A percentile compares a stretch with the other conserved stretches of the same genome.
phyloP scores from a whole-genome alignment of 2,888 invertebrate species.

The Oegoconia quadripuncta region DNA sequence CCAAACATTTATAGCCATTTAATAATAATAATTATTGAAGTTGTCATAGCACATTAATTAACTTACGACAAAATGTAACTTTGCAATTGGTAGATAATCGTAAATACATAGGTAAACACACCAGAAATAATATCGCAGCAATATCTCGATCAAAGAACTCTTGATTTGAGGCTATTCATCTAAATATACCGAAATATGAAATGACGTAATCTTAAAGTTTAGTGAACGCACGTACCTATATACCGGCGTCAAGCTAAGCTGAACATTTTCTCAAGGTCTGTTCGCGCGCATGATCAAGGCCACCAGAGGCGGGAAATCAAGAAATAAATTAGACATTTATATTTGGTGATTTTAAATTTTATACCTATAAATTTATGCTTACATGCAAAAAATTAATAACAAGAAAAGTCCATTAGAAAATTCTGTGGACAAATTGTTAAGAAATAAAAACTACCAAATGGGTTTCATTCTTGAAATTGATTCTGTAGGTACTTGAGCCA shows the following conservation, averaged over 20 bases:
- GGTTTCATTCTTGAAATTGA: no score
- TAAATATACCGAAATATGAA: constrained; percentile 52
- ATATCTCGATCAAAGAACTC: constrained; percentile 55
- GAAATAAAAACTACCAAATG: no score
- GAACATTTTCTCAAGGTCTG: constrained; percentile 63
- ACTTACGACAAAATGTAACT: no score
- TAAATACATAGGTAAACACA: background rate
- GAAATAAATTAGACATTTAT: background rate
- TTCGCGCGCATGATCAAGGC: constrained; percentile 58
- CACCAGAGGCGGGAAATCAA: constrained; percentile 43
- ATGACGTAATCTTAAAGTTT: constrained; percentile 73
- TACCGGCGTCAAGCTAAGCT: constrained; percentile 38
- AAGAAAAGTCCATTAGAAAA: no score
- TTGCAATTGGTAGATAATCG: no score
- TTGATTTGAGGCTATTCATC: constrained; percentile 55
- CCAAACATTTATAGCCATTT: background rate
- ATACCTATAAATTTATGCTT: no score
- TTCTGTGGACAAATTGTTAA: no score
- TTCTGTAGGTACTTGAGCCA: no score
- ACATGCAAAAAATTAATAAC: no score
- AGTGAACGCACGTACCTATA: constrained; percentile 61
- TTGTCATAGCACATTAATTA: no score
- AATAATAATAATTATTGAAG: no score
- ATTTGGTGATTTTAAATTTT: no score
- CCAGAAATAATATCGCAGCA: constrained; percentile 10